phyloP scores from a whole-genome alignment of 1,140 invertebrate genomes.

The Diachasma alloeum region DNA sequence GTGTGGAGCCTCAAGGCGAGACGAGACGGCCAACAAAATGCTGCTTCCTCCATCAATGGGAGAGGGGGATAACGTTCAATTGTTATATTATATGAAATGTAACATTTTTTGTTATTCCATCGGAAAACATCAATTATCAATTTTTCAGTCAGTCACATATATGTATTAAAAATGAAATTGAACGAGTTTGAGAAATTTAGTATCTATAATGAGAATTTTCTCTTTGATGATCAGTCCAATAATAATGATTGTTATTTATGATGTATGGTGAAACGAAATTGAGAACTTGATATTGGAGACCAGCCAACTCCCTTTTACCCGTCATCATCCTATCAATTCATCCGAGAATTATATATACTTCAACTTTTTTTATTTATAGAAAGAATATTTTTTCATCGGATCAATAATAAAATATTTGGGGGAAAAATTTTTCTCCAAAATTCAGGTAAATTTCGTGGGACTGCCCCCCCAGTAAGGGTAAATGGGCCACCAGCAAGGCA shows the following conservation, averaged over 20 bases:
- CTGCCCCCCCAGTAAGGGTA: neutral
- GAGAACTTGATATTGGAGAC: slow-evolving; percentile 31
- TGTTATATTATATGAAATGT: too few relatives aligned
- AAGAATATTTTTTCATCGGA: too few relatives aligned
- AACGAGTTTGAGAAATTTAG: neutral
- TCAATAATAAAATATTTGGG: slow-evolving; percentile 3
- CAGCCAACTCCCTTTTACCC: slow-evolving; percentile 27
- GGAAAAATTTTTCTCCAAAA: slow-evolving; percentile 11
- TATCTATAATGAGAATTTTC: slow-evolving; percentile 12
- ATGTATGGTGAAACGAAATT: slow-evolving; percentile 25
- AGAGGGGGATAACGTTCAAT: too few relatives aligned
- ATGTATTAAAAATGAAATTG: slow-evolving; percentile 4
- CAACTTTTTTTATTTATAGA: too few relatives aligned
- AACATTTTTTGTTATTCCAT: too few relatives aligned
- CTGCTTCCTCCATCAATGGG: too few relatives aligned
- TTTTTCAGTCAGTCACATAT: too few relatives aligned
- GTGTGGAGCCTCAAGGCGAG: neutral
- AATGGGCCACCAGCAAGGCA: slow-evolving; percentile 42
- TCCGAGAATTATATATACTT: too few relatives aligned
- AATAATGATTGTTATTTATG: slow-evolving; percentile 34
- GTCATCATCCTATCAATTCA: neutral
- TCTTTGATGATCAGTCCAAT: slow-evolving; percentile 28
- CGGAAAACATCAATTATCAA: too few relatives aligned
- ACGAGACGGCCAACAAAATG: neutral
- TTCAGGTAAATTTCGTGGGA: neutral